Conservation (phyloP, 2,113 vertebrate species). For the Odocoileus virginianus region DNA sequence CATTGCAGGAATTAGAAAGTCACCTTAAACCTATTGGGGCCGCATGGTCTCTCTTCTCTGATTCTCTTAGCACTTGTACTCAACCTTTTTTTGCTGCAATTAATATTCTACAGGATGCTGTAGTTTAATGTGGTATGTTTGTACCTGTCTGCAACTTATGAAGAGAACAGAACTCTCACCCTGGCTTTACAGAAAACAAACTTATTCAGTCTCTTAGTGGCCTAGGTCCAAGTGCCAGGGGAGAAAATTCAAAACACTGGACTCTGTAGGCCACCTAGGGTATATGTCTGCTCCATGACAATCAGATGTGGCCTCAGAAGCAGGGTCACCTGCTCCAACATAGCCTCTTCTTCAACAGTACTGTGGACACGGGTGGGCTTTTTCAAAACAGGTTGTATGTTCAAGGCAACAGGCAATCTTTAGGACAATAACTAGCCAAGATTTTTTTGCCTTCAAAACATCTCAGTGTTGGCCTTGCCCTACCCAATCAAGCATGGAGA, state of each 20-base stretch:
- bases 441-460: not conserved
- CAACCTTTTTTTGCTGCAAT: not conserved
- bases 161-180: not conserved
- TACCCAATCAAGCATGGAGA: not conserved
- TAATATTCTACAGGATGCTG: not conserved
- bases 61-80: not conserved
- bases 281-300: not conserved
- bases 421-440: not conserved
- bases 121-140: not conserved
- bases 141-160: not conserved
- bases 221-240: not conserved
- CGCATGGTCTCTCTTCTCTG: not conserved
- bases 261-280: not conserved
- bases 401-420: not conserved
- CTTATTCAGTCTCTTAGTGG: not conserved
- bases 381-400: not conserved
- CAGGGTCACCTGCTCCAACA: not conserved
- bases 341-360: not conserved
- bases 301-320: not conserved
- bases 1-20: not conserved
- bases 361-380: not conserved
- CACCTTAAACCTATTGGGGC: not conserved
- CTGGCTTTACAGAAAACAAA: not conserved
- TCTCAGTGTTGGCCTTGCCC: not conserved
- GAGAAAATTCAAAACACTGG: not conserved